Evolutionary conservation across 2,113 vertebrate species (phyloP).

Genomic region (Dasyornis broadbenti): DNA sequence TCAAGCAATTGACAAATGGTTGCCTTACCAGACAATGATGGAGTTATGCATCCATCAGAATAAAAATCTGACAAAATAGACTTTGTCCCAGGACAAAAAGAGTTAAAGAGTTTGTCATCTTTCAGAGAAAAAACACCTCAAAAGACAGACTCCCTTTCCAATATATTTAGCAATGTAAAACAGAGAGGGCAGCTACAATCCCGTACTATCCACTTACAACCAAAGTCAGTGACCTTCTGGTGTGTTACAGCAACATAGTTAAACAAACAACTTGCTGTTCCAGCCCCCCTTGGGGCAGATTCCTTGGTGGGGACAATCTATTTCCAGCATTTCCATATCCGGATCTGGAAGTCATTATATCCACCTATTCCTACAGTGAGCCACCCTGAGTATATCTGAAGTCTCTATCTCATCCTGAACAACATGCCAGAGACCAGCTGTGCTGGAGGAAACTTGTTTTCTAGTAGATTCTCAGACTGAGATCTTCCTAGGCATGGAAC

Average conservation of each 20-base stretch:
- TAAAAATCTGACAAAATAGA: neutral
- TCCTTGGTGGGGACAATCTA: constrained; percentile 24
- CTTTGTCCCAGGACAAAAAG: neutral
- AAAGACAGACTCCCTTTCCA: neutral
- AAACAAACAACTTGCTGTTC: constrained; percentile 15
- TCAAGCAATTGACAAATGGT: neutral
- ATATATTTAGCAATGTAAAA: neutral
- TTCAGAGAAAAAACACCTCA: neutral
- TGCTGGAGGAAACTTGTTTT: neutral
- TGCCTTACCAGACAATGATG: neutral
- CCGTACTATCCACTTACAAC: neutral
- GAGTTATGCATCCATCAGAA: neutral
- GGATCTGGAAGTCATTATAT: constrained; percentile 44
- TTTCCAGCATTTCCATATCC: constrained; percentile 41
- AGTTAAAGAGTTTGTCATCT: neutral
- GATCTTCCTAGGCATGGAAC: neutral
- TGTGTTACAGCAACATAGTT: neutral
- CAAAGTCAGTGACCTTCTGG: neutral
- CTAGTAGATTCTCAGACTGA: neutral
- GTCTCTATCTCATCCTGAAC: constrained; percentile 25
- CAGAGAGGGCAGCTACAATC: neutral
- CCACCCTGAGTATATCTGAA: constrained; percentile 6
- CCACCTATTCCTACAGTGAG: constrained; percentile 23
- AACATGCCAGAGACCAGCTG: neutral
- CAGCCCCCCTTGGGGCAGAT: neutral